phyloP scores from a whole-genome alignment of 2,113 vertebrate genomes.

The Pampusana beccarii region DNA sequence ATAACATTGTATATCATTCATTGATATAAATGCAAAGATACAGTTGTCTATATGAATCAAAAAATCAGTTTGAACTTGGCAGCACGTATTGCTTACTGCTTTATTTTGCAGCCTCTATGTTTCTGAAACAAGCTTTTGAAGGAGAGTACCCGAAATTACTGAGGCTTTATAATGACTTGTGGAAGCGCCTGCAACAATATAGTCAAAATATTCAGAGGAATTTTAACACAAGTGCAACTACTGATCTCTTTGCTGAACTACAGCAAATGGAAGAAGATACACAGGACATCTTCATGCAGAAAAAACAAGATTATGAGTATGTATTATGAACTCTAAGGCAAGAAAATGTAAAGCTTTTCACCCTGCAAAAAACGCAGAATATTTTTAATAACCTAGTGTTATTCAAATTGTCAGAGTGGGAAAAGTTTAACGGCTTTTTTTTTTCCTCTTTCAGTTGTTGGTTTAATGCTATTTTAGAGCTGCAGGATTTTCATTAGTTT shows the following conservation, averaged over 20 bases:
- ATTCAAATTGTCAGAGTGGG: background rate
- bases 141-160: conserved; percentile 96
- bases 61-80: background rate
- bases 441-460: background rate
- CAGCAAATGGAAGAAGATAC: conserved; percentile 79
- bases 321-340: conserved; percentile 44
- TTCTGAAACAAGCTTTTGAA: conserved; percentile 96
- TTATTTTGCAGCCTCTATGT: conserved; percentile 83
- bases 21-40: background rate
- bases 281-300: conserved; percentile 86
- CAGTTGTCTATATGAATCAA: background rate
- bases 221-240: conserved; percentile 68
- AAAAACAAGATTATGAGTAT: conserved; percentile 89
- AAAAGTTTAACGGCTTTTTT: background rate
- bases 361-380: background rate
- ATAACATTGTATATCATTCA: background rate
- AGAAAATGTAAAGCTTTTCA: background rate
- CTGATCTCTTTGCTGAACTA: conserved; percentile 80
- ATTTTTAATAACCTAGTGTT: background rate
- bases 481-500: background rate
- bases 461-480: background rate
- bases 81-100: background rate
- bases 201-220: conserved; percentile 86
- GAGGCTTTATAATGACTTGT: conserved; percentile 93
- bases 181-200: conserved; percentile 95